Evolutionary conservation across 2,113 vertebrate species (phyloP), one percentile per base, ranked within the genome.

Genomic region (Odontesthes bonariensis): DNA sequence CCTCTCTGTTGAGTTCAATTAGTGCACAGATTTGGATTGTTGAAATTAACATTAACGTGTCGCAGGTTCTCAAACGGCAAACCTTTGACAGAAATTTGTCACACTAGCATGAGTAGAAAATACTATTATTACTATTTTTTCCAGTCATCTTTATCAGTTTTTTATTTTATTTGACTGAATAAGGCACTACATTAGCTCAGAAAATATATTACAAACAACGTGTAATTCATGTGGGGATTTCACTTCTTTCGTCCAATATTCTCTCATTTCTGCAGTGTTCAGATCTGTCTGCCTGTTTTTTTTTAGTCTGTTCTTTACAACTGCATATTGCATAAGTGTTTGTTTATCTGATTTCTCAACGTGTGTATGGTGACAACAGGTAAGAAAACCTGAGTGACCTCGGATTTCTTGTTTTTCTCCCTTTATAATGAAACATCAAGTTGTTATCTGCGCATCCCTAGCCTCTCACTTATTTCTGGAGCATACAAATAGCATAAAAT

Each of bases 1-100:
- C 17, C 42, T 64, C 40, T n/a, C n/a, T 38, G 35, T 55, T 77
- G 11, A 49, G 5, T 35, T 42, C 14, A 75, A 74, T 74, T 77
- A 81, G 52, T 19, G 19, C 27, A 0, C 2, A 19, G 38, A 65
- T 69, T 52, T 55, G 32, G 57, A 23, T 23, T 11, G 33, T 53
- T 70, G 40, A 47, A 73, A 58, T 23, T 70, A 32, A 10, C 22
- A 55, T 11, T 9, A 0, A 7, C 6, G 20, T 2, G 22, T 62
- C 31, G 1, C 32, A 19, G 3, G 2, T n/a, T 49, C 32, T 33
- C 6, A 73, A 78, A 44, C 7, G 0, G 8, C 1, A 40, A 69
- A 42, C 40, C 11, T 57, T 13, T 46, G 35, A 46, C 46, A 44
- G 17, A 66, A 42, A 55, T 22, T 3, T n/a, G 22, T 22, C 9